Conservation (phyloP, 2,797 vertebrate genomes). For the Gobio occitaniae region DNA sequence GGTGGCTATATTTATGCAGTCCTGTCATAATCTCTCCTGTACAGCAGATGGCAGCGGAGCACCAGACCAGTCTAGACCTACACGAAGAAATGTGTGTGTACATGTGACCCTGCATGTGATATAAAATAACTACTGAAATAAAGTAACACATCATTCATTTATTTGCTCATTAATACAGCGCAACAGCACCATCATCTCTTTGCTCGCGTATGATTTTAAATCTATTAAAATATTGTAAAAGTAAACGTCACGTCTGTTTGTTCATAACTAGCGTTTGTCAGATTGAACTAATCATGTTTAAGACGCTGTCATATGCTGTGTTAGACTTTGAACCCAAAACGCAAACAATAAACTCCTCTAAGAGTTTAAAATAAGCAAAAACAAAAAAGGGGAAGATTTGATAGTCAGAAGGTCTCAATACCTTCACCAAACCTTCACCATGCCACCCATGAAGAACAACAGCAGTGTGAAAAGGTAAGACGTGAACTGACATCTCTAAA, state of each 20-base stretch:
- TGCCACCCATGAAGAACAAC: conserved; percentile 13
- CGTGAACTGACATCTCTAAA: neutral
- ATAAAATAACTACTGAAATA: neutral
- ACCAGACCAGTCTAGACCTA: neutral
- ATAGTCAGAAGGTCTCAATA: neutral
- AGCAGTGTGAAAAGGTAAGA: conserved; percentile 41
- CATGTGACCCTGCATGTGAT: conserved; percentile 6
- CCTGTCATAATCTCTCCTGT: neutral
- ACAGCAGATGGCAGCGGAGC: conserved; percentile 24
- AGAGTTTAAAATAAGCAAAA: neutral
- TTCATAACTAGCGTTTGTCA: neutral
- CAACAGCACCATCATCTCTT: neutral
- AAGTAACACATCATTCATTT: neutral
- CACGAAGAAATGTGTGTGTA: neutral
- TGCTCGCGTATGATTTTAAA: neutral
- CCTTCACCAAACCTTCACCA: neutral
- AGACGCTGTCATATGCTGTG: conserved; percentile 19
- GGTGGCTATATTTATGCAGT: neutral
- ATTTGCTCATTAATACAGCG: neutral
- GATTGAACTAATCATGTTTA: neutral
- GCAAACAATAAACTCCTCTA: neutral
- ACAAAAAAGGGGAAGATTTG: neutral
- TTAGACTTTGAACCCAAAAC: conserved; percentile 42
- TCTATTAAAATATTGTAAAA: neutral
- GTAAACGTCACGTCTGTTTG: neutral